Base-by-base conservation (phyloP, 2,113 vertebrate species). In the Canis aureus region DNA sequence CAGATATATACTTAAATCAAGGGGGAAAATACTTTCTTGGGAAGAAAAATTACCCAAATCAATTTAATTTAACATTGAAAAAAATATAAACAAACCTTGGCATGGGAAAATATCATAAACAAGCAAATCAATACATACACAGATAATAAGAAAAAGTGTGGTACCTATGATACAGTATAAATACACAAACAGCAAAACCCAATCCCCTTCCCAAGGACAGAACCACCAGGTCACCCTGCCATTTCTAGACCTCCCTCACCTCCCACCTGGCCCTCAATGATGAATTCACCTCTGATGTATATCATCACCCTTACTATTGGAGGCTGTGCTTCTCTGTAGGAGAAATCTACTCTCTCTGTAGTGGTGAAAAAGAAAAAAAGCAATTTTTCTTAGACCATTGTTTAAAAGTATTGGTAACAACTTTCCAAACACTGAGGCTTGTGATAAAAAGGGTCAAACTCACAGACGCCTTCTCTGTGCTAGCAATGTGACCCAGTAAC, bases 51-150 rank as follows among this genome's bases (percentile, higher is more conserved):
- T 97, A 97, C 88, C 91, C 97, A 98, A 98, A 97, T 98, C 98
- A 98, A 98, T 98, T 98, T 98, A 98, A 98, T 98, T 97, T 98
- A 98, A 98, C 98, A 98, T 60, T 97, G 97, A 98, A 98, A 98
- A 98, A 98, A 98, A 99, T 98, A 99, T 98, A 98, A 99, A 99
- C 98, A 98, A 94, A 98, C 97, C 93, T 98, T 96, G 71, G 76
- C 38, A 96, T 92, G 81, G 98, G 97, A 97, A 98, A 98, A 98
- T 96, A 95, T 89, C 95, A 97, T 95, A 92, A 98, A 98, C 38
- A 97, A 88, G 93, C 94, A 97, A 96, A 94, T 98, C 94, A 98
- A 98, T 98, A 98, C 98, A 98, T 98, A 98, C 94, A 98, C 97
- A 98, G 98, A 97, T 95, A 98, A 97, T 91, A 98, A 97, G 97